Percentiles rank a stretch among this genome's conserved stretches.
Conservation (phyloP, 2,113 vertebrate genomes). For the Cariama cristata region DNA sequence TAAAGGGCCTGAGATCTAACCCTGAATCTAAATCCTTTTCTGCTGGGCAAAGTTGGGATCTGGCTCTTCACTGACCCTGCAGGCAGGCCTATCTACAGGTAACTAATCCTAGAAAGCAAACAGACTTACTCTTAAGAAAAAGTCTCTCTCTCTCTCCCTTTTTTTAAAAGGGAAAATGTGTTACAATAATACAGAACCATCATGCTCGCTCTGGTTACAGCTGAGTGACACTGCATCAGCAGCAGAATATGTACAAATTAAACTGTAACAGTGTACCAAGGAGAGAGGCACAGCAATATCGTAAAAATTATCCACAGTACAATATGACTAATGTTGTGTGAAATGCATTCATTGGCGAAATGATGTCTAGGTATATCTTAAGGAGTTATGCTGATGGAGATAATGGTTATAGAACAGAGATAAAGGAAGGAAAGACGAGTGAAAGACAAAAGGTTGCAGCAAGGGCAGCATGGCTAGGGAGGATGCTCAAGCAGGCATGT, state of each 20-base stretch:
- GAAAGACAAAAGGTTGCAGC: slow-evolving; percentile 58
- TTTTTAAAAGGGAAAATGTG: neutral
- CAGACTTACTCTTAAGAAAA: neutral
- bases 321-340: slow-evolving; percentile 72
- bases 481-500: neutral
- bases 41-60: neutral
- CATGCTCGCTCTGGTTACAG: slow-evolving; percentile 6
- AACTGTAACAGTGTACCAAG: slow-evolving; percentile 43
- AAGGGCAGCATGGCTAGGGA: slow-evolving; percentile 28
- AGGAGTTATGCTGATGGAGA: slow-evolving; percentile 61
- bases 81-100: neutral
- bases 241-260: slow-evolving; percentile 61
- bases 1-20: neutral
- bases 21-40: neutral
- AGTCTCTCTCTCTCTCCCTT: accelerated
- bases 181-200: neutral
- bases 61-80: neutral
- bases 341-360: slow-evolving; percentile 61
- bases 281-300: slow-evolving; percentile 47
- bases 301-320: slow-evolving; percentile 60
- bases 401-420: slow-evolving; percentile 57
- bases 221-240: slow-evolving; percentile 26
- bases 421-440: slow-evolving; percentile 33
- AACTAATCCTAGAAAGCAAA: slow-evolving; percentile 7
- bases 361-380: slow-evolving; percentile 65